Percentiles rank a stretch among this genome's conserved stretches.
These are phyloP conservation scores for Toxonevra muliebris DNA, from an alignment of 2,888 invertebrate species.

Conservation along the genomic window DNA sequence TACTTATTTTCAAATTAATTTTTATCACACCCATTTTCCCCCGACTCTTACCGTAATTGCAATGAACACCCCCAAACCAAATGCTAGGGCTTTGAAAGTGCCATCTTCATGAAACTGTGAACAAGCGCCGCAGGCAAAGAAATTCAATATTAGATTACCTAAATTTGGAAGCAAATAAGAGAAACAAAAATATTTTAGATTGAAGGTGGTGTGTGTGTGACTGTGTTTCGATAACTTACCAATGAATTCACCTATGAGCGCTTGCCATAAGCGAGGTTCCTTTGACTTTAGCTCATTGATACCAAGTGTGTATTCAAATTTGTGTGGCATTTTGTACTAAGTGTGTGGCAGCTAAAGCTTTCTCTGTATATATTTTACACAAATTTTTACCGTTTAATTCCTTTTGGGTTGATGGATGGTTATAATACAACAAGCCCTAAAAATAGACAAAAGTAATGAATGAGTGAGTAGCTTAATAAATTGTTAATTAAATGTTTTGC, in stretches of 20 bases:
- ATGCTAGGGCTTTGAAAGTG: constrained; percentile 80
- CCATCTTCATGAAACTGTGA: constrained; percentile 67
- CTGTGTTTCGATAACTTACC: constrained; percentile 65
- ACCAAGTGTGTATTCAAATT: constrained; percentile 73
- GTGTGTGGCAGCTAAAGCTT: too few relatives aligned
- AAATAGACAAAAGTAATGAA: too few relatives aligned
- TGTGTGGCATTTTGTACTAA: constrained; percentile 62
- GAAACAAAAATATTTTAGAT: not conserved
- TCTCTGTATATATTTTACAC: too few relatives aligned
- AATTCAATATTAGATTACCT: constrained; percentile 84
- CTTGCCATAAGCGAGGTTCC: constrained; percentile 76
- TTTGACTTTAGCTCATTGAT: constrained; percentile 77
- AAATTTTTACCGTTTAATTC: too few relatives aligned
- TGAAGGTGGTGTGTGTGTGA: not conserved
- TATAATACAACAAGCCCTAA: too few relatives aligned
- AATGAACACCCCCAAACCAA: constrained; percentile 86
- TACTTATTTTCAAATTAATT: not conserved
- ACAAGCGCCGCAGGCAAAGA: constrained; percentile 88
- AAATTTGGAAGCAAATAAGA: constrained; percentile 13
- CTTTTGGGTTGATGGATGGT: too few relatives aligned
- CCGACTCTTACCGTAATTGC: constrained; percentile 79
- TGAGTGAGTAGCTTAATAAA: too few relatives aligned
- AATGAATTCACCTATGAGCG: constrained; percentile 86
- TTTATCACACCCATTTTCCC: not conserved
- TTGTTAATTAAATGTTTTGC: too few relatives aligned